Evolutionary conservation across 2,113 vertebrate species (phyloP), one percentile per base, ranked within the genome.

Genomic region (Aegithalos caudatus): DNA sequence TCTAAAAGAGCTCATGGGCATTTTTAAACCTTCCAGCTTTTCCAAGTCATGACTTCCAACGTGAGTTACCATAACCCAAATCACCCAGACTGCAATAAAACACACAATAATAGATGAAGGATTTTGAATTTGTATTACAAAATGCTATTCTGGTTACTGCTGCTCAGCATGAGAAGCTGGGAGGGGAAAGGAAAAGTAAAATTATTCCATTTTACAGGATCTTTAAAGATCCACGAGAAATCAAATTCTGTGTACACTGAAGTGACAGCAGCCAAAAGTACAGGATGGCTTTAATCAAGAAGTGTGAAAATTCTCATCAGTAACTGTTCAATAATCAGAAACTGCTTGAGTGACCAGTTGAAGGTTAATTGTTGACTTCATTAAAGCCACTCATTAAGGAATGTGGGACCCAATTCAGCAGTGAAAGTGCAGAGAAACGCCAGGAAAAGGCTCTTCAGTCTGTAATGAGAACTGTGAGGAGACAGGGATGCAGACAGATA

Each of bases 301-400:
- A 60, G 21, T 9, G 38, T 1, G 25, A 60, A 70, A 81, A 66
- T 66, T 44, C 62, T 80, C 54, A 48, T 80, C 54, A 53, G 35
- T 2, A n/a, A 48, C 17, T 20, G 38, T 8, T 77, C n/a, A 85
- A 47, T 19, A 47, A 80, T 24, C 48, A 84, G 27, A 61, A 85
- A 61, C 31, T 58, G 58, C n/a, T 9, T 45, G 16, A 92, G 69
- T 29, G 67, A 65, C 48, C 66, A 42, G 12, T 42, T 72, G 29
- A 54, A 72, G 47, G 81, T 93, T 89, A 95, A 94, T 69, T 2
- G 35, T 18, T 92, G 81, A 90, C 76, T 88, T 74, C 37, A 21
- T 81, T 86, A 79, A 81, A 62, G 53, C 17, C 25, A 33, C 79
- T 17, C 37, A 8, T 38, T 33, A 72, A 76, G 62, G 85, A 79